Percentiles rank a stretch among this genome's conserved stretches.
Evolutionary conservation across 2,888 invertebrate genomes (phyloP).

Genomic region (Fabriciana adippe): DNA sequence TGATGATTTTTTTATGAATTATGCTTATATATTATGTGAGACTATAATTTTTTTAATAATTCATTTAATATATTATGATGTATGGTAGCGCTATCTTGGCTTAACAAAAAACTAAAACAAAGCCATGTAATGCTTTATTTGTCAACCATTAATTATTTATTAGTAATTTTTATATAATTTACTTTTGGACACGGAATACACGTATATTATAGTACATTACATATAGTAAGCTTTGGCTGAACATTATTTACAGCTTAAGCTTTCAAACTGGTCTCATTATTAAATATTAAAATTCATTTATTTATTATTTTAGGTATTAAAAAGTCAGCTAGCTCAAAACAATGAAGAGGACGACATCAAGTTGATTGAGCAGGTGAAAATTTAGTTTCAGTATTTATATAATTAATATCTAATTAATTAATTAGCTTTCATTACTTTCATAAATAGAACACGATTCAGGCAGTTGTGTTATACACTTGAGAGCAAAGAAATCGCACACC

Average conservation of each 20-base stretch:
- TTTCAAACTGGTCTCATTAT: not conserved
- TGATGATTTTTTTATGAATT: not conserved
- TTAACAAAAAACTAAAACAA: not conserved
- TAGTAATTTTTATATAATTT: not conserved
- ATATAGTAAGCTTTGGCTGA: slow-evolving; percentile 13
- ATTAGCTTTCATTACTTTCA: too few species aligned
- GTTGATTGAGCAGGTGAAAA: slow-evolving; percentile 63
- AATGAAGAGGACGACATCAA: slow-evolving; percentile 71
- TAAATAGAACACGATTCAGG: too few species aligned
- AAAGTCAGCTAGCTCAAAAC: slow-evolving; percentile 68
- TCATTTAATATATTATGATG: not conserved
- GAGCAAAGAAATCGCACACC: too few species aligned
- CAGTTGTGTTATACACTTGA: too few species aligned
- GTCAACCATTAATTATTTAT: not conserved
- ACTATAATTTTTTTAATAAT: not conserved
- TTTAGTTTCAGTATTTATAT: not conserved
- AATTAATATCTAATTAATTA: not conserved
- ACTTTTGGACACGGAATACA: slow-evolving; percentile 10
- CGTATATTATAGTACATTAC: not conserved
- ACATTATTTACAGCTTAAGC: slow-evolving; percentile 7
- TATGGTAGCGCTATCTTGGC: slow-evolving; percentile 8
- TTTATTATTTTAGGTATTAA: slow-evolving; percentile 62
- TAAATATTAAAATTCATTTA: not conserved
- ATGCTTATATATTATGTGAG: not conserved
- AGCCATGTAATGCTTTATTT: not conserved